Evolutionary conservation across 1,140 invertebrate genomes (phyloP), one percentile per base, ranked within the genome.

Genomic region (Drosophila ohnishii): DNA sequence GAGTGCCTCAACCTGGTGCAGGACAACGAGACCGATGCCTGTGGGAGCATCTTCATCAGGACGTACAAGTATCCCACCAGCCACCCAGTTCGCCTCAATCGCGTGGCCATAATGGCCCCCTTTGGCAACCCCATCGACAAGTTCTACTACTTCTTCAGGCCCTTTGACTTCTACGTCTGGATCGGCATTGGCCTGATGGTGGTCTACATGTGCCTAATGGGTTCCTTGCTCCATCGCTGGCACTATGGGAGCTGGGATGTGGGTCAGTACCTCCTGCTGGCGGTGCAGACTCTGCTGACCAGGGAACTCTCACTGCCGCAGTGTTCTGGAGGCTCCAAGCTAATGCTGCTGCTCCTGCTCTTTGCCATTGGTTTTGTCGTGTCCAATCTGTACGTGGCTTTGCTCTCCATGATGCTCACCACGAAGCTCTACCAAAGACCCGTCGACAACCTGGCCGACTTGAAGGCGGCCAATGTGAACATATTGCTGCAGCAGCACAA

Each of bases 401-500:
- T 78, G 28, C 75, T 77, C n/a, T 77, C 75, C 32, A 77, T 42
- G 50, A 77, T 77, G 75, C 14, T 77, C 22, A 77, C 75, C 37
- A 77, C 74, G 1, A 78, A 71, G 39, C 65, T 77, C 0, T 77
- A 78, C 19, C 75, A 77, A 8, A 6, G 57, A 5, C 75, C 57
- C 35, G 45, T 77, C 2, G 64, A 77, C 14, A 71, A 48, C 30
- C 11, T 77, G 56, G 74, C 75, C 13, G 75, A 77, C 35, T 19
- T 77, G 2, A 77, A 71, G 58, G 42, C 75, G 1, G 58, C 56
- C 32, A 77, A 77, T 63, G 58, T 77, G 13, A 71, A 11, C 28
- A 77, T 77, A 19, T 57, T 77, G 7, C 32, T 77, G 14, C 44
- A 61, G 10, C 19, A 13, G 1, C 65, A 77, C 25, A 58, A 77